Evolutionary conservation across 2,113 vertebrate species (phyloP), one percentile per base, ranked within the genome.

Genomic region (Crotalus helleri): DNA sequence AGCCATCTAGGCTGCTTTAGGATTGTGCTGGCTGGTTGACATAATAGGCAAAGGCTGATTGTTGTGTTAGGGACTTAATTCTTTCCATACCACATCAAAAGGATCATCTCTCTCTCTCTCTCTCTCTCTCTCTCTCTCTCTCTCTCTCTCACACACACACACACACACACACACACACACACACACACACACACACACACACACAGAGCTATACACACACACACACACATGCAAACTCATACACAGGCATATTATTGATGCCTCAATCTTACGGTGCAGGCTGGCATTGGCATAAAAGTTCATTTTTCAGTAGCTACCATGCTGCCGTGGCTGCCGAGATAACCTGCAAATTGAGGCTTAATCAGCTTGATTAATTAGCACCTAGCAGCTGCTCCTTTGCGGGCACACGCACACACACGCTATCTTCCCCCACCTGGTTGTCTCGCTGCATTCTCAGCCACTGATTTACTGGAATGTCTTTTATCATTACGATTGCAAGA

Each of bases 401-500:
- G 39, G 39, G 39, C 39, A 39, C 39, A 39, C 39, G 39, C 39
- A 39, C 39, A 39, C 39, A 39, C 39, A 39, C 39, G 39, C 44
- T 44, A 44, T 57, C 74, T 1, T 33, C 0, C 46, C 46, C 29
- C n/a, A 13, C 17, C 12, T 6, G 51, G 58, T 0, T 15, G 5
- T 53, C 92, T 24, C 44, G 15, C 0, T 0, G 13, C 55, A 2
- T 33, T 5, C 0, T 90, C 10, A 51, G 58, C 29, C 10, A 13
- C 74, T 13, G 8, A n/a, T 64, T 64, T n/a, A n/a, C 61, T 64
- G 61, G 61, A 4, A 12, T 64, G 61, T n/a, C 11, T 23, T 64
- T 64, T n/a, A n/a, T n/a, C 61, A 64, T 64, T 13, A 64, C 0
- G 61, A n/a, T 64, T 29, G n/a, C 0, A 29, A 96, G 96, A 96